These are phyloP conservation scores for Acleris sparsana DNA, from an alignment of 2,888 invertebrate genomes.

Conservation along the genomic window DNA sequence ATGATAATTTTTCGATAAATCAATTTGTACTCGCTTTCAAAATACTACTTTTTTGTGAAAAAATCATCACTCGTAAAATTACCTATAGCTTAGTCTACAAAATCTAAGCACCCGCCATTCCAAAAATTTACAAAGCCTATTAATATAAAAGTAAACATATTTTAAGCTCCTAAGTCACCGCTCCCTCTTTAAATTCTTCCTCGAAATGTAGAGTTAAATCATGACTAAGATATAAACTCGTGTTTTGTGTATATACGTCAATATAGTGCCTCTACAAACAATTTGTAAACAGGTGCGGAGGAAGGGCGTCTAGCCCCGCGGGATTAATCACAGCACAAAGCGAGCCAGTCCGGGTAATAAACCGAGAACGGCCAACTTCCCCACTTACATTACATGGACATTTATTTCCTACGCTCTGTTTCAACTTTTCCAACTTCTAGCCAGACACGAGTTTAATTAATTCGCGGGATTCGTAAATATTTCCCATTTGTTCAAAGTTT, in stretches of 20 bases:
- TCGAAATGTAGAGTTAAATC: constrained; percentile 11
- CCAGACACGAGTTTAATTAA: constrained; percentile 69
- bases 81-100: too few species aligned
- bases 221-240: constrained; percentile 26
- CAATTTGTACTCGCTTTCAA: too few species aligned
- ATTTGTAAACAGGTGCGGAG: constrained; percentile 60
- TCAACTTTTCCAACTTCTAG: constrained; percentile 71
- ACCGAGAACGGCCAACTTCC: constrained; percentile 75
- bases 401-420: constrained; percentile 76
- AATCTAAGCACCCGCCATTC: too few species aligned
- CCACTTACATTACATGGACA: constrained; percentile 79
- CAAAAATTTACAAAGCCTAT: too few species aligned
- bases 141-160: too few species aligned
- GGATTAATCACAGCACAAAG: constrained; percentile 70
- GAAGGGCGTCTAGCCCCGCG: constrained; percentile 51
- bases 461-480: constrained; percentile 67
- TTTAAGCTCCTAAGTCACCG: background rate
- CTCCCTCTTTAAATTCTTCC: constrained; percentile 12
- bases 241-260: constrained; percentile 28
- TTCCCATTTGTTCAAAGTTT: constrained; percentile 42
- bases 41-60: too few species aligned
- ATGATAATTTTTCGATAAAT: too few species aligned
- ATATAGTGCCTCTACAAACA: constrained; percentile 45
- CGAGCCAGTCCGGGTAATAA: constrained; percentile 68
- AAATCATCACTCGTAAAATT: too few species aligned